Conservation (phyloP, 2,113 vertebrate species). For the Cranoglanis bouderius region DNA sequence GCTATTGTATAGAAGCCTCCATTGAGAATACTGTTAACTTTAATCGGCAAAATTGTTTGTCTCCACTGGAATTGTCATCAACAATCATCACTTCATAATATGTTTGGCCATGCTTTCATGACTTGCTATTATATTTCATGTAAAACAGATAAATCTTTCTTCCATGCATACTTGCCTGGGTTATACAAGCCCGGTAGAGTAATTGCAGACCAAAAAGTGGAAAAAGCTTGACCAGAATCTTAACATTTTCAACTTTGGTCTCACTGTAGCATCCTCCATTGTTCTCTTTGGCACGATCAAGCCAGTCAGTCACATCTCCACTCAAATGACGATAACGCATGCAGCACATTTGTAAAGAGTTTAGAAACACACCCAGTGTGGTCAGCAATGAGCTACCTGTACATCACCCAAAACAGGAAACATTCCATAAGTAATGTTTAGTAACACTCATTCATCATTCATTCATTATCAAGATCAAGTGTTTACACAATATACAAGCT, state of each 20-base stretch:
- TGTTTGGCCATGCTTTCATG: neutral
- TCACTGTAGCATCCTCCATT: conserved; percentile 80
- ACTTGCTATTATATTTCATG: neutral
- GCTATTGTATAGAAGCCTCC: neutral
- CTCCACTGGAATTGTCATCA: neutral
- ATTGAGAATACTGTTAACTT: neutral
- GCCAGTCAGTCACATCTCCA: conserved; percentile 68
- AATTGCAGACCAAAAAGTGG: conserved; percentile 85
- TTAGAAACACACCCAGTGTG: conserved; percentile 76
- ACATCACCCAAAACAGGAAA: conserved; percentile 22
- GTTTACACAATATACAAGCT: neutral
- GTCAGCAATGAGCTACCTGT: conserved; percentile 75
- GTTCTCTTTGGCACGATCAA: conserved; percentile 84
- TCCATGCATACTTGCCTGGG: conserved; percentile 75
- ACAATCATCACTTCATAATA: neutral
- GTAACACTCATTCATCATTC: neutral
- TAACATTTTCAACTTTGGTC: conserved; percentile 82
- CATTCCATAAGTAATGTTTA: neutral
- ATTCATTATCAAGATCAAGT: neutral
- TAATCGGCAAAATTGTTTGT: neutral
- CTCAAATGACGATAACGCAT: conserved; percentile 68
- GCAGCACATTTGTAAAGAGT: conserved; percentile 74
- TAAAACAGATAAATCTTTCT: neutral
- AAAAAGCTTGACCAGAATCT: conserved; percentile 79
- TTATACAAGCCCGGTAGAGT: conserved; percentile 81